A percentile compares a stretch with the other conserved stretches of the same genome.
phyloP scores from a whole-genome alignment of 1,140 invertebrate genomes.

The Lordiphosa mommai region DNA sequence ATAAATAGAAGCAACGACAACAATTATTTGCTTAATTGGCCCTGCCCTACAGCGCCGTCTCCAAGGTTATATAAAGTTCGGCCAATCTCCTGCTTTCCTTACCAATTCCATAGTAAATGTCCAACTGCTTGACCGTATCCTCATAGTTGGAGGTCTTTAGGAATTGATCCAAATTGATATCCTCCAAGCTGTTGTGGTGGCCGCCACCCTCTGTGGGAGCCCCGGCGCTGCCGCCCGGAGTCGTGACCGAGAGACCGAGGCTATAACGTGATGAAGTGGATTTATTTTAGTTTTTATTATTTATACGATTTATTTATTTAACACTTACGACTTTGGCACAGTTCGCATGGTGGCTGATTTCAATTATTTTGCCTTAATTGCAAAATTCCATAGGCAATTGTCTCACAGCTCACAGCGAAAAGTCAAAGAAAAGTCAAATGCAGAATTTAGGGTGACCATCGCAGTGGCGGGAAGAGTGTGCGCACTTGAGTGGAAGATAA shows the following conservation, averaged over 20 bases:
- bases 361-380: constrained; percentile 35
- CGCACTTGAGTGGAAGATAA: background rate
- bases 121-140: constrained; percentile 92
- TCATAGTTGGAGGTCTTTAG: constrained; percentile 93
- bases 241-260: constrained; percentile 66
- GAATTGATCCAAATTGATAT: constrained; percentile 87
- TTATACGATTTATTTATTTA: background rate
- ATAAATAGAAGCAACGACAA: constrained; percentile 52
- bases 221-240: constrained; percentile 60
- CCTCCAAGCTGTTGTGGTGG: constrained; percentile 84
- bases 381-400: constrained; percentile 27
- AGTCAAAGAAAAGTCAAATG: constrained; percentile 69
- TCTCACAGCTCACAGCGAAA: constrained; percentile 36
- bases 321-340: constrained; percentile 67
- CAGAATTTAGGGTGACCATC: constrained; percentile 37
- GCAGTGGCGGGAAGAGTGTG: constrained; percentile 5
- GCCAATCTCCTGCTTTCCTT: constrained; percentile 42
- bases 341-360: constrained; percentile 59
- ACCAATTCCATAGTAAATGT: constrained; percentile 96
- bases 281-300: background rate
- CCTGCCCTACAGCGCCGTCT: constrained; percentile 30
- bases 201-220: constrained; percentile 40
- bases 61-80: constrained; percentile 64
- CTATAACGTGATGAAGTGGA: constrained; percentile 17
- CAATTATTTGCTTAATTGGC: constrained; percentile 62